These are phyloP conservation scores for Ptychodera flava DNA, from an alignment of 35 echinoderm and acorn worm genomes.

Conservation along the genomic window DNA sequence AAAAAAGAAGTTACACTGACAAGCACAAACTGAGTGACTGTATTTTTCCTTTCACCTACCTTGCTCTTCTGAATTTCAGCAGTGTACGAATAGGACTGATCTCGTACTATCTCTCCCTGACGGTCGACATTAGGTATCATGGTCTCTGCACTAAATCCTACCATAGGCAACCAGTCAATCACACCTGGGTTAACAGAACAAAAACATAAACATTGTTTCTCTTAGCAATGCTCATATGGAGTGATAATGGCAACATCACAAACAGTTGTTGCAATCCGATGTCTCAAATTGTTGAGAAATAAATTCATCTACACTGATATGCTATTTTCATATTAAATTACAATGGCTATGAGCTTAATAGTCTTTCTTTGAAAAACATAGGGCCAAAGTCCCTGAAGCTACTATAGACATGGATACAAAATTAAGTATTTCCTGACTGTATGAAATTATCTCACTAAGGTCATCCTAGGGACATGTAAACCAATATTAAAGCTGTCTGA, in stretches of 20 bases:
- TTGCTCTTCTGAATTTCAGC: too few species aligned
- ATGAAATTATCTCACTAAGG: too few species aligned
- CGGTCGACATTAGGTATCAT: conserved; percentile 50
- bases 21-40: too few species aligned
- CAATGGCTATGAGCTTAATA: background rate
- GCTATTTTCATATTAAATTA: background rate
- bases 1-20: too few species aligned
- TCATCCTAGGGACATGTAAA: too few species aligned
- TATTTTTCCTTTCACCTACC: too few species aligned
- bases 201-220: too few species aligned
- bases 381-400: background rate
- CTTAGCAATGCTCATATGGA: too few species aligned
- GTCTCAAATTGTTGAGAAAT: background rate
- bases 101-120: conserved; percentile 19
- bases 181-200: conserved; percentile 31
- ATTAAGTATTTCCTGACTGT: too few species aligned
- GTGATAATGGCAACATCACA: too few species aligned
- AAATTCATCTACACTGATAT: background rate
- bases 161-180: conserved; percentile 52
- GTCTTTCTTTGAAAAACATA: background rate
- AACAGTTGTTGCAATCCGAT: background rate
- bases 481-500: too few species aligned
- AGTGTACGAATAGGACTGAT: background rate
- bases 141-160: conserved; percentile 63
- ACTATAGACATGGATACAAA: too few species aligned